Conservation (phyloP, 1,140 invertebrate genomes). For the Delia radicum region DNA sequence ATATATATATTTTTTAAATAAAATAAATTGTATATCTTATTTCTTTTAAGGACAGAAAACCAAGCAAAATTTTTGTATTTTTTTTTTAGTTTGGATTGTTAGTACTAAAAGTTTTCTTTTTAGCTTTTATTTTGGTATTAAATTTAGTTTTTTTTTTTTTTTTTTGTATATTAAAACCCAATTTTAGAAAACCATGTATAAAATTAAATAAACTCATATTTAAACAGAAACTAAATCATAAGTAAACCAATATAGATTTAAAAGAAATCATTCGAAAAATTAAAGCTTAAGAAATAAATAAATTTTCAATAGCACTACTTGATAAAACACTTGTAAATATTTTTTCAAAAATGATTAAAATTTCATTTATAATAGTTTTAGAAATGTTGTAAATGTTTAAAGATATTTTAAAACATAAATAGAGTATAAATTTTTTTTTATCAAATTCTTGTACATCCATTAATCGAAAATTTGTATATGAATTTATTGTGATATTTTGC, state of each 20-base stretch:
- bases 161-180: background rate
- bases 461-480: too few species aligned
- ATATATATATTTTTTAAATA: constrained; percentile 16
- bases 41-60: constrained; percentile 33
- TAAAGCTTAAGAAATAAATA: too few species aligned
- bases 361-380: too few species aligned
- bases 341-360: too few species aligned
- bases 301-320: too few species aligned
- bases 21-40: constrained; percentile 20
- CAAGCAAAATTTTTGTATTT: constrained; percentile 32
- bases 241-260: background rate
- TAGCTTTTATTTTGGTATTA: constrained; percentile 25
- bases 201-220: background rate
- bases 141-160: constrained; percentile 2
- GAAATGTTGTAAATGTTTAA: too few species aligned
- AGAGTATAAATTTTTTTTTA: too few species aligned
- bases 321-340: too few species aligned
- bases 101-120: constrained; percentile 3
- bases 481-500: too few species aligned
- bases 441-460: too few species aligned
- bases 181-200: background rate
- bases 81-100: background rate
- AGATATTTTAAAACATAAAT: too few species aligned
- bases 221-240: background rate
- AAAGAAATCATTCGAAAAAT: too few species aligned